Evolutionary conservation across 1,140 invertebrate species (phyloP), one percentile per base, ranked within the genome.

Genomic region (Heterodera carotae): DNA sequence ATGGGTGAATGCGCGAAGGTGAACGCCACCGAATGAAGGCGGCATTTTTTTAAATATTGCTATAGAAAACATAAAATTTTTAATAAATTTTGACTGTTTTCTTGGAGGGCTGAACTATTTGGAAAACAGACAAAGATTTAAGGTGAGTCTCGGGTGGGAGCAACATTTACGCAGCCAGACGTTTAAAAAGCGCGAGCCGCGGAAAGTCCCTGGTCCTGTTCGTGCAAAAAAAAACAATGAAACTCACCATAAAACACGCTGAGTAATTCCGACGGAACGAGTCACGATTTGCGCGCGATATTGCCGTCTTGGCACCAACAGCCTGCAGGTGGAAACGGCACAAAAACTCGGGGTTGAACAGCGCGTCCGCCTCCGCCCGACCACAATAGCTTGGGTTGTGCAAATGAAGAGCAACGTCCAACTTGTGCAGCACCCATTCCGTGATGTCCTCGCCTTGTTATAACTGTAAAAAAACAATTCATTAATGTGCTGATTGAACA

Each of bases 331-430:
- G 60, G 18, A 62, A 62, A 31, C 60, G 60, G 60, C n/a, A 62
- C 60, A 62, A 22, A 31, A 62, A 62, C 60, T 62, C 60, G n/a
- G 60, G 60, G 29, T 7, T 62, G 60, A 62, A 62, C n/a, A 62
- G 60, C 60, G 60, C 60, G 60, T 62, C 60, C 60, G 60, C 60
- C 18, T 7, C 60, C 60, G 60, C 60, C n/a, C 60, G 60, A 18
- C 60, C 60, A 31, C 60, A 62, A 6, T 62, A 62, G 60, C 60
- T 62, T 22, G 60, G 60, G 60, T 62, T 62, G 60, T 62, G 60
- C 60, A 62, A 1, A 22, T 62, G 22, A 8, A 62, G 60, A 0
- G 60, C n/a, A 7, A 62, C 22, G 60, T 62, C 60, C 60, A 62
- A 18, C 5, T 62, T 62, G 60, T 18, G 18, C 60, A 62, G 60